These are phyloP conservation scores for Colius striatus DNA, from an alignment of 2,113 vertebrate species.

Conservation along the genomic window DNA sequence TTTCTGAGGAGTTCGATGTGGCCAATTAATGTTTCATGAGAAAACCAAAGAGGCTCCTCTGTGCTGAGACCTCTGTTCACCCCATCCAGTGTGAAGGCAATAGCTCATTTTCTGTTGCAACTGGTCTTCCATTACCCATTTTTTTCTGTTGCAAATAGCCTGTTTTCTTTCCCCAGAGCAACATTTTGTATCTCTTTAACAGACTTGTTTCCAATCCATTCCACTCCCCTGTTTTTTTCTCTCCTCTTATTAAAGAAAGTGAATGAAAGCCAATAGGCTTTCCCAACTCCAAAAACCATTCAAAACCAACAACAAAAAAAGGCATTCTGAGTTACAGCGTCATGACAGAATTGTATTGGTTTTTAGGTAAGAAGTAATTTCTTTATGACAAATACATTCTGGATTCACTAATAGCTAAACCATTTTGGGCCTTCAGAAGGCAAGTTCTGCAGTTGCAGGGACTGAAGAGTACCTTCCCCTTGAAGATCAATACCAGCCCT, in stretches of 20 bases:
- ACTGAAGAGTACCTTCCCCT: not conserved
- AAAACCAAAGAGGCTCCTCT: not conserved
- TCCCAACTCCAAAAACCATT: not conserved
- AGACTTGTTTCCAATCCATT: not conserved
- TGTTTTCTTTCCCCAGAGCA: not conserved
- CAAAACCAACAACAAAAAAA: accelerated
- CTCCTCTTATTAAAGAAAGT: not conserved
- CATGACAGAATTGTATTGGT: not conserved
- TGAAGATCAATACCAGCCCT: not conserved
- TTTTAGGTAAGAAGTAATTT: not conserved
- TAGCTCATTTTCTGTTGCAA: not conserved
- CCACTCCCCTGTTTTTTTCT: not conserved
- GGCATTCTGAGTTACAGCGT: not conserved
- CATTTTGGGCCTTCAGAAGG: not conserved
- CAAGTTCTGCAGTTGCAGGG: not conserved
- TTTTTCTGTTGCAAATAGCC: not conserved
- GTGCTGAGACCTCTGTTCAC: accelerated
- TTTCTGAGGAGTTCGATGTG: not conserved
- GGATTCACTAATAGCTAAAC: not conserved
- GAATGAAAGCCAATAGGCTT: not conserved
- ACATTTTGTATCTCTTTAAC: not conserved
- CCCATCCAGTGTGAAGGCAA: not conserved
- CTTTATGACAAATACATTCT: not conserved
- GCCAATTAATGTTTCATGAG: not conserved
- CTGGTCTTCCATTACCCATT: accelerated